Conservation (phyloP, 2,888 invertebrate species). For the Andrena fulva region DNA sequence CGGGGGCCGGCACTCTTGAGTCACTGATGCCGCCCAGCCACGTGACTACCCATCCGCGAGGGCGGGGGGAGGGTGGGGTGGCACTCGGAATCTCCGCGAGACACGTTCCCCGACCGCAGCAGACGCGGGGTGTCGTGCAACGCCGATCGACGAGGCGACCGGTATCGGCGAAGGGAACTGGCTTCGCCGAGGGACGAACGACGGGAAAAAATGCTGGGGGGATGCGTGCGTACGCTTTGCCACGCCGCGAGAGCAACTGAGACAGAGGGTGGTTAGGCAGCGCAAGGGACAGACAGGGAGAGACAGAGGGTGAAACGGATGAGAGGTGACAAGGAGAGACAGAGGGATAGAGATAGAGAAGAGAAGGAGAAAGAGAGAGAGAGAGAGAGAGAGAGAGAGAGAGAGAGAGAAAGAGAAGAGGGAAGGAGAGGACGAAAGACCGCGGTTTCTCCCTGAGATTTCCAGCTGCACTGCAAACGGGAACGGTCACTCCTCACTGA, state of each 20-base stretch:
- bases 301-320: not conserved
- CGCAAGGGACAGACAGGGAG: slow-evolving; percentile 15
- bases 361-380: not conserved
- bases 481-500: slow-evolving; percentile 76
- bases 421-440: slow-evolving; percentile 64
- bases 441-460: slow-evolving; percentile 69
- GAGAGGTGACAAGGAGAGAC: not conserved
- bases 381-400: slow-evolving; percentile 36
- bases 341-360: not conserved
- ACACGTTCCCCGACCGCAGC: slow-evolving; percentile 7
- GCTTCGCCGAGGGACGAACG: slow-evolving; percentile 18
- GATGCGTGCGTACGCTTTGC: slow-evolving; percentile 43
- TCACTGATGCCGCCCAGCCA: slow-evolving; percentile 62
- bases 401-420: slow-evolving; percentile 56
- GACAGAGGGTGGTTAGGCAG: slow-evolving; percentile 42
- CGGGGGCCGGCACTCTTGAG: slow-evolving; percentile 33
- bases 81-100: slow-evolving; percentile 36
- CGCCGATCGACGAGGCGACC: slow-evolving; percentile 1
- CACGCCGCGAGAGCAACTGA: slow-evolving; percentile 54
- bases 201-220: slow-evolving; percentile 47
- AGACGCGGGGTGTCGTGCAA: not conserved
- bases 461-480: slow-evolving; percentile 74
- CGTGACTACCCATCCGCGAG: slow-evolving; percentile 54
- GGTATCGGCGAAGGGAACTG: slow-evolving; percentile 7
- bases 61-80: slow-evolving; percentile 12